Evolutionary conservation across 2,888 invertebrate genomes (phyloP), one percentile per base, ranked within the genome.

Genomic region (Andrena fulva): DNA sequence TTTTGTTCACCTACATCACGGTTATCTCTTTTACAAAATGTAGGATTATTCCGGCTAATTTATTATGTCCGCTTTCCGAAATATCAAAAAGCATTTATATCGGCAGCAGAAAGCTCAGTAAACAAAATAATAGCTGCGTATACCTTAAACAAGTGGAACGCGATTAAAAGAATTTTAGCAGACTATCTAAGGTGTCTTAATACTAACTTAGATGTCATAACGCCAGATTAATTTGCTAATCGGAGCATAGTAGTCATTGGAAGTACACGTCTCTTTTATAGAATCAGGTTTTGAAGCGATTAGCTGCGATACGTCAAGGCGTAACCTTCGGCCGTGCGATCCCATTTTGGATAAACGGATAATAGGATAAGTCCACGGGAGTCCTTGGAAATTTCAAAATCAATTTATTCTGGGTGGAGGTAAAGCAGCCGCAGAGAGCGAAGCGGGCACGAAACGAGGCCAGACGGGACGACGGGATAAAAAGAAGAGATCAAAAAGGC

Each of bases 371-470:
- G 16, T 71, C 69, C 31, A 35, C 33, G 24, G 52, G 48, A 48
- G 29, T 16, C 24, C n/a, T 6, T 29, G 16, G 29, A 66, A 67
- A 67, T 80, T 60, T 63, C 20, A n/a, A 72, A 80, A 80, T 80
- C 68, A 69, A 80, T 80, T 77, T 68, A 77, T 67, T 72, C 54
- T 31, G 8, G 33, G 24, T n/a, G 7, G 20, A 31, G 68, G 29
- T 42, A 59, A 66, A 35, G 52, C 69, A 72, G 84, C 73, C 48
- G 69, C 52, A 33, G 72, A 70, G 42, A 64, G 56, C 56, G 64
- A 77, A 62, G 60, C 62, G 54, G 75, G 56, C 71, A 64, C 74
- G 85, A 75, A 77, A 85, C 63, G 60, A 68, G 69, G 64, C 56
- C 67, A 4, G 50, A 29, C 77, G 62, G 67, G 82, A 64, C 70